Evolutionary conservation across 2,113 vertebrate genomes (phyloP), one percentile per base, ranked within the genome.

Genomic region (Pungitius pungitius): DNA sequence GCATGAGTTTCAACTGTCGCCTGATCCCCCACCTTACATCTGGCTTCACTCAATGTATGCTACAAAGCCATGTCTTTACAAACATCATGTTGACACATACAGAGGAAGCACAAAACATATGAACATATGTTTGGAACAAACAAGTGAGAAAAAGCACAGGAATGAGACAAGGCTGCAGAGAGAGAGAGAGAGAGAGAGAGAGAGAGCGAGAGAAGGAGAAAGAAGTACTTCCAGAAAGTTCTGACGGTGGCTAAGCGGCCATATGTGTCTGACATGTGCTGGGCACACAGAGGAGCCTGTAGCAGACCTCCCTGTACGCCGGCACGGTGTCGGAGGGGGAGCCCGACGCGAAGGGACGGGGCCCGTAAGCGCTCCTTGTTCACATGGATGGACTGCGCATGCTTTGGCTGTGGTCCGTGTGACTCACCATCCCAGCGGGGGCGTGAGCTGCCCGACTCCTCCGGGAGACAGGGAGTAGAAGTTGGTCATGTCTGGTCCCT

Each of bases 391-490:
- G 30, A 22, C 69, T n/a, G 66, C 52, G 39, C 49, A 18, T 63
- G 61, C 13, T 58, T 75, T 40, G 15, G 52, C 49, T 39, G 49
- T 49, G 7, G 45, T 69, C 47, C 26, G 69, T 42, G 40, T 88
- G 59, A 69, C 96, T 96, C 94, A 99, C 98, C 98, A 99, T 94
- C 97, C 96, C 79, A 99, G 94, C 67, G 97, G 97, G 76, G 98
- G 97, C 61, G 98, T 98, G 87, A 99, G 96, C 93, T 98, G 98
- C 69, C 98, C 97, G 47, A 99, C 96, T 73, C 95, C 95, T 66
- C 96, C 96, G 17, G 96, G 97, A 88, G 97, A 99, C 85, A 99
- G 93, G 13, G 97, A 94, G 93, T 99, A 99, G 92, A 98, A 99
- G 89, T 96, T 96, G 80, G 97, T 89, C 88, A 99, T 96, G 90